A percentile compares a stretch with the other conserved stretches of the same genome.
Evolutionary conservation across 2,113 vertebrate genomes (phyloP).

Genomic region (Laterallus jamaicensis): DNA sequence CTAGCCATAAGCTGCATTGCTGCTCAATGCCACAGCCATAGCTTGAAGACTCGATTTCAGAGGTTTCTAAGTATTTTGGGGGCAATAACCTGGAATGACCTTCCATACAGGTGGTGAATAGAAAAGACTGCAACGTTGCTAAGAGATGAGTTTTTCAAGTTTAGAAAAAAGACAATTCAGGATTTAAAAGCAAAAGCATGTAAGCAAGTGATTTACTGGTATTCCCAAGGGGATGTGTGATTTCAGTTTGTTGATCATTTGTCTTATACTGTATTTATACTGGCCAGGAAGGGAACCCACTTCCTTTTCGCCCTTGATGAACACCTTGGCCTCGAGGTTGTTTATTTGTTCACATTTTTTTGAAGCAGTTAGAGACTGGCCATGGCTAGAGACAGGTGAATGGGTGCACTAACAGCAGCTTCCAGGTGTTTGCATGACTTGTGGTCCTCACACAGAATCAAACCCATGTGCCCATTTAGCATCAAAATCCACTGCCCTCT

Average conservation of each 20-base stretch:
- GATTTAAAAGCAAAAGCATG: not conserved
- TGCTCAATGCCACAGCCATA: accelerated
- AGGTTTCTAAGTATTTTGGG: not conserved
- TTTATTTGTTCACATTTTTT: slow-evolving; percentile 46
- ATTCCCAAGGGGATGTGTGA: not conserved
- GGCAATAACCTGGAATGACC: not conserved
- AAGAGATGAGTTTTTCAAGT: not conserved
- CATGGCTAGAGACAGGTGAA: slow-evolving; percentile 21
- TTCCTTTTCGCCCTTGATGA: slow-evolving; percentile 19
- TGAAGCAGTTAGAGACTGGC: not conserved
- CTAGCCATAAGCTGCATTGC: not conserved
- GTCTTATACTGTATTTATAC: slow-evolving; percentile 11
- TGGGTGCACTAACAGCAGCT: not conserved
- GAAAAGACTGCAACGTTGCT: not conserved
- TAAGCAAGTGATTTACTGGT: not conserved
- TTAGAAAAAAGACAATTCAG: not conserved
- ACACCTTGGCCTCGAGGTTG: not conserved
- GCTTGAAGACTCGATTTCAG: not conserved
- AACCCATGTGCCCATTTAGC: accelerated
- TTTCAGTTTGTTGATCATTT: slow-evolving; percentile 35
- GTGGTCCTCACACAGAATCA: not conserved
- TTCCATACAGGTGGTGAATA: not conserved
- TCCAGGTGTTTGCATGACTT: not conserved
- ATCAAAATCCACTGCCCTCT: not conserved
- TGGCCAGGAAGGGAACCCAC: not conserved